Conservation (phyloP, 2,113 vertebrate species). For the Gadus chalcogrammus region DNA sequence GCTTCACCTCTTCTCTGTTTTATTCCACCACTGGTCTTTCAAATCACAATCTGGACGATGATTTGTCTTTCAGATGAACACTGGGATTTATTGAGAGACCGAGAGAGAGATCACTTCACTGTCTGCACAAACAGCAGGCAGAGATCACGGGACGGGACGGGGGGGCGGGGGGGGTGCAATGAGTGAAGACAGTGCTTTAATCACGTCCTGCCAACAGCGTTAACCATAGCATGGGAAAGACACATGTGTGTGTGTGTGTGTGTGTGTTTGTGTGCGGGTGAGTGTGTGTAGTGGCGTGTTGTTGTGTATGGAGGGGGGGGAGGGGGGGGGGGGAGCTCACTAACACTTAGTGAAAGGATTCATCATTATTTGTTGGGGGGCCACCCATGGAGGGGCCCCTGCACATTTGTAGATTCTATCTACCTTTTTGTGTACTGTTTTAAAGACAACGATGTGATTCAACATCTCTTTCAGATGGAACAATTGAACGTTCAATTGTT, state of each 20-base stretch:
- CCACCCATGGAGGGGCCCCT: background rate
- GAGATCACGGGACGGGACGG: slow-evolving; percentile 17
- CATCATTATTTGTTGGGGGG: too few relatives aligned
- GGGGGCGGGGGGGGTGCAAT: slow-evolving; percentile 39
- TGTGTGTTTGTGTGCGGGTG: slow-evolving; percentile 12
- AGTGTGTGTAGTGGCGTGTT: slow-evolving; percentile 1
- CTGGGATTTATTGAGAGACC: background rate
- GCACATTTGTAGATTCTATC: background rate
- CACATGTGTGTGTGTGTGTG: slow-evolving; percentile 26
- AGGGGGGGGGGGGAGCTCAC: background rate
- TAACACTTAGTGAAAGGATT: background rate
- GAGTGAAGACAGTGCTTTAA: slow-evolving; percentile 62
- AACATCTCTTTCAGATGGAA: too few relatives aligned
- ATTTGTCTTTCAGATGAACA: slow-evolving; percentile 13
- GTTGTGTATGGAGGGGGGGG: background rate
- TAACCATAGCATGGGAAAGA: slow-evolving; percentile 66
- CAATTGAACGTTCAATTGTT: too few relatives aligned
- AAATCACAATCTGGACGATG: slow-evolving; percentile 6
- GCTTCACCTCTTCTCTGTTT: background rate
- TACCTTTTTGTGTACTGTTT: too few relatives aligned
- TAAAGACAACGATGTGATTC: too few relatives aligned
- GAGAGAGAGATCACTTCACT: background rate
- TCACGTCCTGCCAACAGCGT: slow-evolving; percentile 46
- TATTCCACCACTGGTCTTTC: slow-evolving; percentile 6
- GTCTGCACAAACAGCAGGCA: slow-evolving; percentile 3